A percentile compares a stretch with the other conserved stretches of the same genome.
Evolutionary conservation across 2,888 invertebrate species (phyloP).

Genomic region (Lycaena phlaeas): DNA sequence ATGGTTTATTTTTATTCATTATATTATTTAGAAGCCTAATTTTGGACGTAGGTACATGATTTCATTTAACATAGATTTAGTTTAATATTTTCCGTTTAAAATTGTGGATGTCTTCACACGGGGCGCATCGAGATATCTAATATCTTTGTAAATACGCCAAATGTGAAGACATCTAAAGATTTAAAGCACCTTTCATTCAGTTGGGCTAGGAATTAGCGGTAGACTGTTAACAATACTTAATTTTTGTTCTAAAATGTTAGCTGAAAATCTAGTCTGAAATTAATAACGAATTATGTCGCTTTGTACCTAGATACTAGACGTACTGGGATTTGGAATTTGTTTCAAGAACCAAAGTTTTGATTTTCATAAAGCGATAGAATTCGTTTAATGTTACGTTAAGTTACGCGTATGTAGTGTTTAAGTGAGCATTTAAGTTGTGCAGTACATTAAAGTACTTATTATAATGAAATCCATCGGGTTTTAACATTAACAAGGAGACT

Average conservation of each 20-base stretch:
- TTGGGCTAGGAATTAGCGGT: constrained; percentile 27
- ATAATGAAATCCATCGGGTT: constrained; percentile 44
- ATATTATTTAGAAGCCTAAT: background rate
- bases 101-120: background rate
- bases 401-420: constrained; percentile 33
- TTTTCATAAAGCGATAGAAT: constrained; percentile 39
- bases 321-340: constrained; percentile 17
- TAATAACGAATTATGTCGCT: constrained; percentile 34
- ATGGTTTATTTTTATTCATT: background rate
- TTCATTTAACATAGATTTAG: constrained; percentile 6
- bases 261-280: constrained; percentile 62
- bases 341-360: constrained; percentile 22
- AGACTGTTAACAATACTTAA: constrained; percentile 28
- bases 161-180: background rate
- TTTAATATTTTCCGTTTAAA: background rate
- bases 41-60: background rate
- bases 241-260: constrained; percentile 45
- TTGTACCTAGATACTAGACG: constrained; percentile 32
- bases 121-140: background rate
- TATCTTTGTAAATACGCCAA: background rate
- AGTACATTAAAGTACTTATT: constrained; percentile 52
- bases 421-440: constrained; percentile 68
- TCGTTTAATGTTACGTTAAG: constrained; percentile 39
- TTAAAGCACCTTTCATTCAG: constrained; percentile 10
- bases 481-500: constrained; percentile 66